Percentiles rank a stretch among this genome's conserved stretches.
These are phyloP conservation scores for Tiliqua scincoides DNA, from an alignment of 2,113 vertebrate genomes.

Conservation along the genomic window DNA sequence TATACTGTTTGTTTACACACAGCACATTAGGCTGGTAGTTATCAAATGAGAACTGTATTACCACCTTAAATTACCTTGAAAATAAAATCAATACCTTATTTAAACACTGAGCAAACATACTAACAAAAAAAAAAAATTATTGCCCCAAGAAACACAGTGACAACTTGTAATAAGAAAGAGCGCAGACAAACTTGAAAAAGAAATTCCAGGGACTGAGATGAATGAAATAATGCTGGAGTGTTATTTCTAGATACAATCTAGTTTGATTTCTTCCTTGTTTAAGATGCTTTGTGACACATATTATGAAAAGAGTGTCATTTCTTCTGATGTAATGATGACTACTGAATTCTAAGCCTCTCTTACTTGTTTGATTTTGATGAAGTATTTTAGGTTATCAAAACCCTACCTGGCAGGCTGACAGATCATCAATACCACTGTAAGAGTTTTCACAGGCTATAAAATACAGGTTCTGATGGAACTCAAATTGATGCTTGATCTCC, in stretches of 20 bases:
- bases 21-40: constrained; percentile 51
- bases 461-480: constrained; percentile 17
- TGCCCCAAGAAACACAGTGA: constrained; percentile 30
- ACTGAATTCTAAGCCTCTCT: constrained; percentile 19
- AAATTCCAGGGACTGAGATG: not conserved
- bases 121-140: constrained; percentile 45
- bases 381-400: constrained; percentile 40
- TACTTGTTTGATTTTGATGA: constrained; percentile 43
- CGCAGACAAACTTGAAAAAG: constrained; percentile 29
- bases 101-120: constrained; percentile 48
- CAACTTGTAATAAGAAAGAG: constrained; percentile 56
- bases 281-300: constrained; percentile 37
- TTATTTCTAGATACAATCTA: not conserved
- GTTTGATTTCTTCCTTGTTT: constrained; percentile 35
- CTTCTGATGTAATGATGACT: not conserved
- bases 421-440: constrained; percentile 12
- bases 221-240: not conserved
- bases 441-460: not conserved
- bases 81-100: constrained; percentile 75
- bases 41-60: constrained; percentile 62
- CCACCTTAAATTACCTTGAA: constrained; percentile 69
- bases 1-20: constrained; percentile 58
- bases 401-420: constrained; percentile 5
- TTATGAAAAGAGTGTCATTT: constrained; percentile 23
- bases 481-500: not conserved